Conservation (phyloP, 2,113 vertebrate species). For the Lagopus muta region DNA sequence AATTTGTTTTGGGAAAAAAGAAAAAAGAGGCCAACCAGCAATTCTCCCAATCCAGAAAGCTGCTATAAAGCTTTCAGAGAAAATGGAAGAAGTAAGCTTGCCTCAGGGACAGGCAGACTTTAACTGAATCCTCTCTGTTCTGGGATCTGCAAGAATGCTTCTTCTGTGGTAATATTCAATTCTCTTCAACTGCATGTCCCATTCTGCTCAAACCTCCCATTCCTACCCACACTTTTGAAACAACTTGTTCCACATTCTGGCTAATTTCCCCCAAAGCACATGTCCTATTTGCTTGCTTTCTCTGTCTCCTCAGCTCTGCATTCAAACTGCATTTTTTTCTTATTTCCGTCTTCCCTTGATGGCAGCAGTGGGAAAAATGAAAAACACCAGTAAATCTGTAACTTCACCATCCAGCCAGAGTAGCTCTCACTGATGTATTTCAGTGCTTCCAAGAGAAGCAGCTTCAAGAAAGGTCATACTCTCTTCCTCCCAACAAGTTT, state of each 20-base stretch:
- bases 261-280: not conserved
- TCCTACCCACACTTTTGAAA: not conserved
- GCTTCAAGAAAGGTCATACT: not conserved
- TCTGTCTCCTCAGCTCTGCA: not conserved
- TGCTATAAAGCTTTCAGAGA: not conserved
- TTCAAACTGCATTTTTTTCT: not conserved
- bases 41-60: not conserved
- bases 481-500: not conserved
- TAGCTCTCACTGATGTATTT: not conserved
- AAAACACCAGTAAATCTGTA: rapidly evolving
- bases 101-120: not conserved
- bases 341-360: not conserved
- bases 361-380: not conserved
- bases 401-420: rapidly evolving
- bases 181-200: not conserved
- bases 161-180: not conserved
- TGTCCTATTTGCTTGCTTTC: not conserved
- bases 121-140: not conserved
- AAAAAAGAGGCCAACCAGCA: not conserved
- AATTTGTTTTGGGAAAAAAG: not conserved
- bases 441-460: not conserved
- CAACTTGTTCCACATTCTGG: not conserved
- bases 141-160: not conserved
- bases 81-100: not conserved
- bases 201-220: not conserved